A percentile compares a stretch with the other conserved stretches of the same genome.
phyloP scores from a whole-genome alignment of 2,888 invertebrate genomes.

The Oxycera nigricornis region DNA sequence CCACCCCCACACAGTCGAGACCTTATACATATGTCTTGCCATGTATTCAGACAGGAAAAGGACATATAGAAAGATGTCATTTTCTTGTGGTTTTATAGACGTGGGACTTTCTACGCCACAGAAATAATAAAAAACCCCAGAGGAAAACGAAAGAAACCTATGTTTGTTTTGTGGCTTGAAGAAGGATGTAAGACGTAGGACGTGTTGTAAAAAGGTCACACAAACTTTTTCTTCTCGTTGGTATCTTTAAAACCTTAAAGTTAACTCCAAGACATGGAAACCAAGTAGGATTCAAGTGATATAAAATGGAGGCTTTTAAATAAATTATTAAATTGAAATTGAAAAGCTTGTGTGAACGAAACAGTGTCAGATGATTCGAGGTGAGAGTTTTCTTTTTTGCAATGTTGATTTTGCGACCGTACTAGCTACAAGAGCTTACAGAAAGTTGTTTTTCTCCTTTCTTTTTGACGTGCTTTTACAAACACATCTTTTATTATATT shows the following conservation, averaged over 20 bases:
- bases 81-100: slow-evolving; percentile 39
- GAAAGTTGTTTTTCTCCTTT: background rate
- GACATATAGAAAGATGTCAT: slow-evolving; percentile 36
- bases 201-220: slow-evolving; percentile 33
- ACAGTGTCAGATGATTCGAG: background rate
- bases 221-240: slow-evolving; percentile 18
- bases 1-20: background rate
- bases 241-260: slow-evolving; percentile 33
- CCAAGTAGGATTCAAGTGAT: slow-evolving; percentile 16
- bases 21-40: background rate
- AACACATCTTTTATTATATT: background rate
- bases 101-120: slow-evolving; percentile 30
- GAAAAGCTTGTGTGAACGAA: slow-evolving; percentile 16
- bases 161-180: slow-evolving; percentile 1
- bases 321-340: slow-evolving; percentile 38
- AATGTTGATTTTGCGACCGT: background rate
- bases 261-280: slow-evolving; percentile 11
- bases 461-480: background rate
- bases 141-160: slow-evolving; percentile 24
- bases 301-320: slow-evolving; percentile 37
- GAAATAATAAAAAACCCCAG: slow-evolving; percentile 37
- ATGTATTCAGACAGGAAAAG: background rate
- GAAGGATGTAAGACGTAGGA: background rate
- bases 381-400: background rate
- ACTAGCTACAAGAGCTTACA: background rate